Percentiles rank a stretch among this genome's conserved stretches.
phyloP scores from a whole-genome alignment of 64 coral and sea anemone species.

The Trachythela sp. region DNA sequence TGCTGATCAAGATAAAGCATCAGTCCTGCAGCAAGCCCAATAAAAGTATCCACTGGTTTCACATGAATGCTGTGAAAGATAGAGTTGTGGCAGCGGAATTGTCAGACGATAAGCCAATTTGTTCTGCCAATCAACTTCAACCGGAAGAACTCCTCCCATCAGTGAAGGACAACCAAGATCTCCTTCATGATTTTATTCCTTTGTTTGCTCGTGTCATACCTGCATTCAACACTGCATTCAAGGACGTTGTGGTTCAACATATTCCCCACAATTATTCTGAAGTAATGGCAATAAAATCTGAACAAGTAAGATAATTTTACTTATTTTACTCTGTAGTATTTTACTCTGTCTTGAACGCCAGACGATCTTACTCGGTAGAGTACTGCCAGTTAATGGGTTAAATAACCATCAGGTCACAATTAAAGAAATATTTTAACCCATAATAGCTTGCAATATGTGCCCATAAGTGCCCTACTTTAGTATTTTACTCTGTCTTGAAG shows the following conservation, averaged over 20 bases:
- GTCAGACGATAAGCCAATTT: background rate
- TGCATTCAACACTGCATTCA: background rate
- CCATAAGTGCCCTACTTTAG: too few species aligned
- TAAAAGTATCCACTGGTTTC: conserved; percentile 64
- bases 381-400: too few species aligned
- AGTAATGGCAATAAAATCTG: background rate
- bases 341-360: too few species aligned
- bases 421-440: too few species aligned
- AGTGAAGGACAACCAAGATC: conserved; percentile 1
- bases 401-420: too few species aligned
- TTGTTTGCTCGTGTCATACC: background rate
- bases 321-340: background rate
- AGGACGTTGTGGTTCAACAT: background rate
- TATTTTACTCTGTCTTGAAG: too few species aligned
- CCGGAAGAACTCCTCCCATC: background rate
- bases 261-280: background rate
- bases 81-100: background rate
- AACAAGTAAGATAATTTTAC: background rate
- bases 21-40: conserved; percentile 42
- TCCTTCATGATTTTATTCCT: conserved; percentile 9
- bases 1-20: conserved; percentile 49
- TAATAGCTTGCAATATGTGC: too few species aligned
- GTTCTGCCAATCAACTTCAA: background rate
- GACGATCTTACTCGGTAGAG: too few species aligned
- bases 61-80: conserved; percentile 52